Percentiles rank a stretch among this genome's conserved stretches.
These are phyloP conservation scores for Cydia strobilella DNA, from an alignment of 1,140 invertebrate genomes.

Conservation along the genomic window DNA sequence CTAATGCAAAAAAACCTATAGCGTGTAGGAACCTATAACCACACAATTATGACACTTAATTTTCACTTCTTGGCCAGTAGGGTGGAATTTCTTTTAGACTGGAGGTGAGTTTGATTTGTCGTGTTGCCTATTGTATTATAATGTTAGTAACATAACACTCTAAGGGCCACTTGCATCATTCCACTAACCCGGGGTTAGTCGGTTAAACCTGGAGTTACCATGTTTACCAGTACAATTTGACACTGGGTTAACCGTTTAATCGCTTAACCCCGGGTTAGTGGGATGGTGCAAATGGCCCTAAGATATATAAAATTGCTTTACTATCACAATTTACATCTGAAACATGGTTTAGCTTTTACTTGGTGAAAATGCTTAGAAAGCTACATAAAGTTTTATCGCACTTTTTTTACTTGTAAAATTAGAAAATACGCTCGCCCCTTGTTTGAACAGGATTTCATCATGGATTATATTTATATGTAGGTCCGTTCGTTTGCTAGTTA, in stretches of 20 bases:
- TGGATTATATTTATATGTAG: too few relatives aligned
- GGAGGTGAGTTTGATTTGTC: background rate
- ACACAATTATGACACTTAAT: background rate
- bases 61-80: background rate
- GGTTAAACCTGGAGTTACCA: too few relatives aligned
- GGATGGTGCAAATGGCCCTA: too few relatives aligned
- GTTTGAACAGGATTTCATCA: too few relatives aligned
- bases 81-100: background rate
- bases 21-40: background rate
- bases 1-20: too few relatives aligned
- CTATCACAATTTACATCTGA: slow-evolving; percentile 13
- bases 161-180: too few relatives aligned
- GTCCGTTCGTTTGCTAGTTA: too few relatives aligned
- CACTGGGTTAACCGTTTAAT: too few relatives aligned
- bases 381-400: background rate
- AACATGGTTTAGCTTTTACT: background rate
- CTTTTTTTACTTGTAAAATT: background rate
- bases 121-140: background rate
- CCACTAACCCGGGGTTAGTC: too few relatives aligned
- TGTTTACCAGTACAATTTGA: too few relatives aligned
- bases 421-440: too few relatives aligned
- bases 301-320: slow-evolving; percentile 17
- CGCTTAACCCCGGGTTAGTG: too few relatives aligned
- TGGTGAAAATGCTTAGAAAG: background rate
- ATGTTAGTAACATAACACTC: background rate